A percentile compares a stretch with the other conserved stretches of the same genome.
Conservation (phyloP, 1,140 invertebrate species). For the Agrypnia vestita region DNA sequence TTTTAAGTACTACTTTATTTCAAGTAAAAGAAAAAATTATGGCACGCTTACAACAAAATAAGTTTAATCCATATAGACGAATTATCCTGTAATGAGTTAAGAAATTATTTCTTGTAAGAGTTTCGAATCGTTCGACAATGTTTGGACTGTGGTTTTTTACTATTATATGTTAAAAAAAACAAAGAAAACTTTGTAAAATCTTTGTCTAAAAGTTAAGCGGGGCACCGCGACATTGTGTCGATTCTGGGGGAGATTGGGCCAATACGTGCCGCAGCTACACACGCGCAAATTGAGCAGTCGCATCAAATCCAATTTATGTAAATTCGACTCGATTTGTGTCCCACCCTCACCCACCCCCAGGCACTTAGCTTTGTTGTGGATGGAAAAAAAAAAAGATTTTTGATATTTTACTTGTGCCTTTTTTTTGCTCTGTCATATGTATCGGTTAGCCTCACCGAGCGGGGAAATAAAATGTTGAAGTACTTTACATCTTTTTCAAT, state of each 20-base stretch:
- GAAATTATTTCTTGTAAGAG: too few species aligned
- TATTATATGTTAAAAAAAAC: too few species aligned
- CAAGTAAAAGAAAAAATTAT: too few species aligned
- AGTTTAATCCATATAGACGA: too few species aligned
- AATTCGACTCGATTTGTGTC: slow-evolving; percentile 54
- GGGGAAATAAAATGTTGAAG: not conserved
- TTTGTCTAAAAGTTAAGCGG: not conserved
- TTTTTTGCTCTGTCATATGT: not conserved
- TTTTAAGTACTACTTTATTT: too few species aligned
- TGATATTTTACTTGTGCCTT: slow-evolving; percentile 19
- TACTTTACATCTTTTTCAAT: not conserved
- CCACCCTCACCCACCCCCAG: not conserved
- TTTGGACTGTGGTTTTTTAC: too few species aligned
- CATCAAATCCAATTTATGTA: slow-evolving; percentile 56
- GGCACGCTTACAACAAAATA: too few species aligned
- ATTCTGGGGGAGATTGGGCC: slow-evolving; percentile 43
- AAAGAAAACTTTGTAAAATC: not conserved
- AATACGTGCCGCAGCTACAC: slow-evolving; percentile 46
- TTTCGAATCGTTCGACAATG: too few species aligned
- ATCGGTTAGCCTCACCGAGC: not conserved
- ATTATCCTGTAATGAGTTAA: too few species aligned
- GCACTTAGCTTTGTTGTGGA: slow-evolving; percentile 42
- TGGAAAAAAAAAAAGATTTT: slow-evolving; percentile 40
- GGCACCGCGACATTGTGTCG: slow-evolving; percentile 17
- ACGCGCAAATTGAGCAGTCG: slow-evolving; percentile 53